Conservation (phyloP, 2,888 invertebrate genomes). For the Dysmachus trigonus region DNA sequence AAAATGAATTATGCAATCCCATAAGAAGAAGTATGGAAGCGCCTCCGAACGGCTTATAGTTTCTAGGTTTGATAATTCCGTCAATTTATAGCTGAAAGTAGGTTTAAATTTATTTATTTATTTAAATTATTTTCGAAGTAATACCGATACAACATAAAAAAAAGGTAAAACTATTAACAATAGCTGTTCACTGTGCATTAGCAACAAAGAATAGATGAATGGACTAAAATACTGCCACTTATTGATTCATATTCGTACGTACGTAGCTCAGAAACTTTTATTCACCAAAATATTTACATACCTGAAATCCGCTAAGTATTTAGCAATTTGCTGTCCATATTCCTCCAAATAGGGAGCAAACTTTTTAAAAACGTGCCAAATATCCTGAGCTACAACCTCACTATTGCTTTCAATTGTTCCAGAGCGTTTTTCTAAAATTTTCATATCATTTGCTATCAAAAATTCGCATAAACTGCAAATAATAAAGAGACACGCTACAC, state of each 20-base stretch:
- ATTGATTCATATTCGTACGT: too few relatives aligned
- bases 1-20: slow-evolving; percentile 74
- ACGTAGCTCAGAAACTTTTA: too few relatives aligned
- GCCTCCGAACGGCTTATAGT: slow-evolving; percentile 56
- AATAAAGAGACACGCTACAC: slow-evolving; percentile 55
- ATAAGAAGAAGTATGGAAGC: slow-evolving; percentile 77
- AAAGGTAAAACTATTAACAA: too few relatives aligned
- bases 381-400: slow-evolving; percentile 47
- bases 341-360: slow-evolving; percentile 58
- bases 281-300: slow-evolving; percentile 48
- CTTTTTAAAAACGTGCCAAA: slow-evolving; percentile 60
- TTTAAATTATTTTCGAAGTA: too few relatives aligned
- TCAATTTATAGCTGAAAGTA: slow-evolving; percentile 58
- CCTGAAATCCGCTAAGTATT: slow-evolving; percentile 60
- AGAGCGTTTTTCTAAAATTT: slow-evolving; percentile 56
- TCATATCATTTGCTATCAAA: slow-evolving; percentile 59
- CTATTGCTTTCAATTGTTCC: slow-evolving; percentile 49
- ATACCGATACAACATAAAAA: too few relatives aligned
- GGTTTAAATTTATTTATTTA: not conserved
- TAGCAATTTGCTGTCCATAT: slow-evolving; percentile 56
- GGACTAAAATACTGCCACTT: too few relatives aligned
- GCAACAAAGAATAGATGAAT: too few relatives aligned
- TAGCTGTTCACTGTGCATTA: too few relatives aligned
- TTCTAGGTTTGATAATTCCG: slow-evolving; percentile 58
- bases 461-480: slow-evolving; percentile 56